These are phyloP conservation scores for Glareola pratincola DNA, from an alignment of 2,113 vertebrate genomes.

Conservation along the genomic window DNA sequence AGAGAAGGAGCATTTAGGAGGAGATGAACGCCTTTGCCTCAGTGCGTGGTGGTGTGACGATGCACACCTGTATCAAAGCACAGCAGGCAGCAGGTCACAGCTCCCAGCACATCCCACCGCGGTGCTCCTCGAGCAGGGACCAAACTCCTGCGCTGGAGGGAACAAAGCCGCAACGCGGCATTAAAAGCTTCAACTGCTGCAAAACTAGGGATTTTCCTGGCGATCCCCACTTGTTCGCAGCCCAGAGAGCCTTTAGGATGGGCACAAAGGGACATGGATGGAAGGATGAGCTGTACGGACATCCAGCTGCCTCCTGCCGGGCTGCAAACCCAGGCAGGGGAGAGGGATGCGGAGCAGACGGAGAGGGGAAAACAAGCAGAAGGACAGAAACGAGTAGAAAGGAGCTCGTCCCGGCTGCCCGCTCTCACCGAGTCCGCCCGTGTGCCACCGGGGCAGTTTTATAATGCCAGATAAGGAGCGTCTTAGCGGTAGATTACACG, in stretches of 20 bases:
- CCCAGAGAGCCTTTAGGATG: not conserved
- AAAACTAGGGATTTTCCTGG: not conserved
- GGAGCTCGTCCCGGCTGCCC: not conserved
- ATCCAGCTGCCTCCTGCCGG: not conserved
- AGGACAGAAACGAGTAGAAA: not conserved
- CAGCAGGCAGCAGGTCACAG: not conserved
- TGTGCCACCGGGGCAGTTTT: not conserved
- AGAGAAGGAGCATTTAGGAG: not conserved
- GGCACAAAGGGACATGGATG: not conserved
- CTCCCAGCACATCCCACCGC: not conserved
- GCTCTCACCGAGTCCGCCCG: rapidly evolving
- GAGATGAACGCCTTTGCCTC: not conserved
- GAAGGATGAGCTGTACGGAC: not conserved
- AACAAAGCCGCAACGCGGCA: not conserved
- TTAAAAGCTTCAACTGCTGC: not conserved
- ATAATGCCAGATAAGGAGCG: constrained; percentile 36
- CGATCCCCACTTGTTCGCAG: not conserved
- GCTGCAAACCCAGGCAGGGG: not conserved
- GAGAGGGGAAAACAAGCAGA: not conserved
- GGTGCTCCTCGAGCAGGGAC: not conserved
- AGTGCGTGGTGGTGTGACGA: rapidly evolving
- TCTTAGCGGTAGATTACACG: constrained; percentile 51
- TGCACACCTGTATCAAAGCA: not conserved
- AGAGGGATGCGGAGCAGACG: not conserved
- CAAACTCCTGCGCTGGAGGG: rapidly evolving